These are phyloP conservation scores for Bettongia penicillata DNA, from an alignment of 2,113 vertebrate species.

Conservation along the genomic window DNA sequence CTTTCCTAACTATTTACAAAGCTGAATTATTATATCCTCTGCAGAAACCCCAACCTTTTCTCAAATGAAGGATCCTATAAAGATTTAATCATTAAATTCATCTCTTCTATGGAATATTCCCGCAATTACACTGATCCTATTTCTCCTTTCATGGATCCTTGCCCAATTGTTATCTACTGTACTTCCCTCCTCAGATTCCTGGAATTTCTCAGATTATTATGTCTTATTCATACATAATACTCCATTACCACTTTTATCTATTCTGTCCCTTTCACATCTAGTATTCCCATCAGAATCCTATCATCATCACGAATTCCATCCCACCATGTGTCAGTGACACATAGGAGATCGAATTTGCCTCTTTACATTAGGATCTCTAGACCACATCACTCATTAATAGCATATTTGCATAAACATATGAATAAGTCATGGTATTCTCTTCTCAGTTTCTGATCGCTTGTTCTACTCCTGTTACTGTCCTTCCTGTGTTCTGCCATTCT, in stretches of 20 bases:
- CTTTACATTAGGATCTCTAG: neutral
- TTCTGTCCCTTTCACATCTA: neutral
- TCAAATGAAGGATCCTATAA: neutral
- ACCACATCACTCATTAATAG: neutral
- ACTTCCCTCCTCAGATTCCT: neutral
- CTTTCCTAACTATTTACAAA: neutral
- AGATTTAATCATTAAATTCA: neutral
- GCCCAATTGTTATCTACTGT: neutral
- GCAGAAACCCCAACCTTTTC: neutral
- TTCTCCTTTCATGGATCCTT: neutral
- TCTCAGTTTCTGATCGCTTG: neutral
- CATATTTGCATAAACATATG: neutral
- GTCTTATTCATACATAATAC: neutral
- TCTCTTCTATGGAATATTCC: neutral
- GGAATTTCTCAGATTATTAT: neutral
- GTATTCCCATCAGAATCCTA: neutral
- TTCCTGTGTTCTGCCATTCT: neutral
- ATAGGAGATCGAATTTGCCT: neutral
- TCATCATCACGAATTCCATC: neutral
- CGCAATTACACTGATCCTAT: neutral
- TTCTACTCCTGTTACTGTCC: neutral
- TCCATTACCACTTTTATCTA: neutral
- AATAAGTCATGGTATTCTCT: neutral
- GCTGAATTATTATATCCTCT: neutral
- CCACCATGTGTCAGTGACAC: neutral